A percentile compares a stretch with the other conserved stretches of the same genome.
Evolutionary conservation across 2,888 invertebrate genomes (phyloP).

Genomic region (Mechanitis messenoides): DNA sequence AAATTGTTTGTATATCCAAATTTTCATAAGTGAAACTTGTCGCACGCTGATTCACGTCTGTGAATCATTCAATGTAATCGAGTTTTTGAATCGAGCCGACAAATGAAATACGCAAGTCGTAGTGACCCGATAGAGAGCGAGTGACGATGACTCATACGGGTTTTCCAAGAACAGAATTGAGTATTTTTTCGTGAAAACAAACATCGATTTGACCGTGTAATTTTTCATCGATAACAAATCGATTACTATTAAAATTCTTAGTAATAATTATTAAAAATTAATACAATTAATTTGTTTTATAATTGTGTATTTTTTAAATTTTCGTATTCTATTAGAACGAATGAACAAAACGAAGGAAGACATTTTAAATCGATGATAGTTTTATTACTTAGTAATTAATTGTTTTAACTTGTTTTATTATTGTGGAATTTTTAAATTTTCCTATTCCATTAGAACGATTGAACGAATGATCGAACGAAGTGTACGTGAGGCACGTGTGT

Average conservation of each 20-base stretch:
- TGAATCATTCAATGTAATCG: constrained; percentile 73
- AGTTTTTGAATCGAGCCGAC: constrained; percentile 73
- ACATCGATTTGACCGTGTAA: constrained; percentile 44
- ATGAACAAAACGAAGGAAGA: too few relatives aligned
- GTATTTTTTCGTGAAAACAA: constrained; percentile 69
- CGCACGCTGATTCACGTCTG: constrained; percentile 64
- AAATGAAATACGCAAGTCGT: constrained; percentile 69
- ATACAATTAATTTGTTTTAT: too few relatives aligned
- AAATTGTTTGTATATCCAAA: background rate
- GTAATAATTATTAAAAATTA: too few relatives aligned
- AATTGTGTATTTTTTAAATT: too few relatives aligned
- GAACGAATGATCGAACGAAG: too few relatives aligned
- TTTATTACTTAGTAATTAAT: too few relatives aligned
- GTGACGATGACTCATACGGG: constrained; percentile 68
- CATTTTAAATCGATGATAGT: too few relatives aligned
- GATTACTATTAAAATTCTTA: background rate
- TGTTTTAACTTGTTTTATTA: too few relatives aligned
- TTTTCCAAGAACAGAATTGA: constrained; percentile 69
- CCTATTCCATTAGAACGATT: too few relatives aligned
- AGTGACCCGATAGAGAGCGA: constrained; percentile 68
- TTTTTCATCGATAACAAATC: background rate
- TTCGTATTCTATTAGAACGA: too few relatives aligned
- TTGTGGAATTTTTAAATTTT: too few relatives aligned
- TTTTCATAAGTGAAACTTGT: constrained; percentile 44
- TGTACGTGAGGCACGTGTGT: too few relatives aligned